These are phyloP conservation scores for Corvus moneduloides DNA, from an alignment of 2,113 vertebrate genomes.

Conservation along the genomic window DNA sequence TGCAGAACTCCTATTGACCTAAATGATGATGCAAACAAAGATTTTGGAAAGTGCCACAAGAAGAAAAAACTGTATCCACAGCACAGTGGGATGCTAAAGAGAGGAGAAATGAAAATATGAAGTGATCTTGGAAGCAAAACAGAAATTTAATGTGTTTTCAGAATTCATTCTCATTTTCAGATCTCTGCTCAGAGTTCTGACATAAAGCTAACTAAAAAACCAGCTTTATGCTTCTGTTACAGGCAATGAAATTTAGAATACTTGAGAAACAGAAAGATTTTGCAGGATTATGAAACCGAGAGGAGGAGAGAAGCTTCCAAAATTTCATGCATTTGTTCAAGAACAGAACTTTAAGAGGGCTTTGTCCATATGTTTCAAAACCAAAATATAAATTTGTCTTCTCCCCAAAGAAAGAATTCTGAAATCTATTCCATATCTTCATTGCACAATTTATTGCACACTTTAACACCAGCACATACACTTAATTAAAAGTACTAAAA, in stretches of 20 bases:
- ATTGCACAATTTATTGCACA: background rate
- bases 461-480: background rate
- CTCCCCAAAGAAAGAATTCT: background rate
- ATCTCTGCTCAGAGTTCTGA: background rate
- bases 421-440: background rate
- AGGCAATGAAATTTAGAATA: background rate
- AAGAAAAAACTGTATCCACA: background rate
- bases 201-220: background rate
- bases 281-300: background rate
- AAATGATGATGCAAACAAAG: background rate
- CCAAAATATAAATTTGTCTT: background rate
- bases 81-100: background rate
- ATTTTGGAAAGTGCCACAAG: background rate
- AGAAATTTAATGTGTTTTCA: background rate
- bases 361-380: slow-evolving; percentile 2
- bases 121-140: background rate
- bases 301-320: background rate
- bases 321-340: background rate
- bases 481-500: slow-evolving; percentile 14
- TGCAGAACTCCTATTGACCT: background rate
- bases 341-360: background rate
- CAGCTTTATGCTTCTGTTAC: background rate
- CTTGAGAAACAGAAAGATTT: background rate
- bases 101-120: background rate
- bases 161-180: background rate